Evolutionary conservation across 1,140 invertebrate genomes (phyloP), one percentile per base, ranked within the genome.

Genomic region (Drosophila mauritiana): DNA sequence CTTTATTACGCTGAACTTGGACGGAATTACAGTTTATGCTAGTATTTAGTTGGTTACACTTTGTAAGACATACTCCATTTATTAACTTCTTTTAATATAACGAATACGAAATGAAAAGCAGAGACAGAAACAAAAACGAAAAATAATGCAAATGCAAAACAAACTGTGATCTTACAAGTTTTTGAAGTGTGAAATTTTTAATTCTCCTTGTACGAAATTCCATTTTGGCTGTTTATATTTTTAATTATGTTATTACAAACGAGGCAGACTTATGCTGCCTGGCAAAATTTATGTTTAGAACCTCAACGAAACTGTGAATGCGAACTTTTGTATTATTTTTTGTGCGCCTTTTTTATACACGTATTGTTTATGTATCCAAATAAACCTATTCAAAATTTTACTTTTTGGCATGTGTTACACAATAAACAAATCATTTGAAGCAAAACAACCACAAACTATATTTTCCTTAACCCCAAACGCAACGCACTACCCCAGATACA

Each of bases 141-240:
- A 89, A 89, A 90, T 89, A 89, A 89, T 89, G 84, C 84, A 89
- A 88, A 88, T 83, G 78, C 55, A 89, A 78, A 83, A 83, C 88
- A 89, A 91, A 91, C 90, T 91, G 90, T 91, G 90, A 91, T 91
- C 84, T 90, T 77, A 73, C 12, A 81, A 67, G 78, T 90, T 70
- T 81, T 86, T 82, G 64, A 61, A 77, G 73, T 79, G 58, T 82
- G 52, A 86, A 78, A 67, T 52, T 68, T 75, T 86, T 67, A 34
- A 65, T 83, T 82, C 83, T 69, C 75, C 72, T 86, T 83, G 76
- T 80, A 73, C 90, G 69, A 91, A 91, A 91, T 91, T 91, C 67
- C 68, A 67, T 91, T 91, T 91, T 78, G 90, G 90, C 80, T 91
- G 70, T 91, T 91, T 73, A 64, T 64, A 67, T 31, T 62, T 65